Evolutionary conservation across 2,797 vertebrate species (phyloP).

Genomic region (Coregonus ussuriensis): DNA sequence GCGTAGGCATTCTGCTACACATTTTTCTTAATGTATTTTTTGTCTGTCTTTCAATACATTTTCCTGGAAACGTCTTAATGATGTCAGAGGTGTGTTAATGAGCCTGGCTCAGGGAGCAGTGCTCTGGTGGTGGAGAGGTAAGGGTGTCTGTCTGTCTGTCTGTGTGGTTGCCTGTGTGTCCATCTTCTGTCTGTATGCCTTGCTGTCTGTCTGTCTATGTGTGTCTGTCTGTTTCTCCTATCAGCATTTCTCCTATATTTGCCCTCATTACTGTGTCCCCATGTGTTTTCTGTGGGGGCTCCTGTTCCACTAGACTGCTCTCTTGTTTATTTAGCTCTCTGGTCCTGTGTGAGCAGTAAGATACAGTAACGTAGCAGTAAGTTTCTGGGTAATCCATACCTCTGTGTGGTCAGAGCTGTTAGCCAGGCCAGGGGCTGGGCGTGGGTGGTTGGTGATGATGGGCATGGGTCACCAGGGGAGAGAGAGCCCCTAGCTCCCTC

Average conservation of each 20-base stretch:
- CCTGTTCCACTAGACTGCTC: neutral
- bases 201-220: neutral
- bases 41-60: constrained; percentile 99
- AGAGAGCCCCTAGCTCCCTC: constrained; percentile 18
- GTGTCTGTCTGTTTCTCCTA: neutral
- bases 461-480: neutral
- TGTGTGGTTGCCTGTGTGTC: neutral
- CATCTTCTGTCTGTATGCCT: constrained; percentile 6
- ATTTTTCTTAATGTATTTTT: constrained; percentile 99
- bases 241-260: neutral
- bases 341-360: neutral
- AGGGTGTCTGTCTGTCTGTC: constrained; percentile 9
- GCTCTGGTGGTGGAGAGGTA: constrained; percentile 41
- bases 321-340: neutral
- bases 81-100: constrained; percentile 90
- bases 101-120: constrained; percentile 70
- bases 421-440: neutral
- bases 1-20: constrained; percentile 86
- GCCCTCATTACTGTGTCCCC: neutral
- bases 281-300: neutral
- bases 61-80: constrained; percentile 96
- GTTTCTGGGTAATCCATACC: neutral
- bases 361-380: neutral
- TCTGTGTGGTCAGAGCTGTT: neutral
- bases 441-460: neutral